Evolutionary conservation across 2,113 vertebrate genomes (phyloP).

Genomic region (Rhizomys pruinosus): DNA sequence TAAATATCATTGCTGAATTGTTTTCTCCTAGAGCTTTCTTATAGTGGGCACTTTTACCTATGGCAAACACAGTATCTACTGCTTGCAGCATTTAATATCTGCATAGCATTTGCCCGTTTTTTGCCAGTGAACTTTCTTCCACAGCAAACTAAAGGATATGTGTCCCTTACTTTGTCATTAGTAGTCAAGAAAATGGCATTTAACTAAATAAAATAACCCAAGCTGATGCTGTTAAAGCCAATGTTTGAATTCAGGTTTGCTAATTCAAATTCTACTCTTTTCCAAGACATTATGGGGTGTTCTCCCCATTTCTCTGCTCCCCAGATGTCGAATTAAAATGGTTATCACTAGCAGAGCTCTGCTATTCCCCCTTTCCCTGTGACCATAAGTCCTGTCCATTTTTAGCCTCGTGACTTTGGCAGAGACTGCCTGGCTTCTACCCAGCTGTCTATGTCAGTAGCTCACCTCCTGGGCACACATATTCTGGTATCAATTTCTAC

Average conservation of each 20-base stretch:
- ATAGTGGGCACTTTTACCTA: background rate
- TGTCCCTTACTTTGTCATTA: background rate
- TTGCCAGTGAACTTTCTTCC: constrained; percentile 9
- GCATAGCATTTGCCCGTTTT: background rate
- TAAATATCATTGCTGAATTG: background rate
- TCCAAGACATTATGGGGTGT: background rate
- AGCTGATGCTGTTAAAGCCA: background rate
- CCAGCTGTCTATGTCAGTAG: background rate
- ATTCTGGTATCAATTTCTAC: constrained; percentile 59
- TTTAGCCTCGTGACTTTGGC: constrained; percentile 24
- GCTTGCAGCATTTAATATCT: background rate
- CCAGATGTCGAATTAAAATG: background rate
- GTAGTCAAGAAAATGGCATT: background rate
- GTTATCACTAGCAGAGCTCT: background rate
- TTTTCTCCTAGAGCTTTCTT: background rate
- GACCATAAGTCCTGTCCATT: background rate
- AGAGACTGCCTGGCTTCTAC: background rate
- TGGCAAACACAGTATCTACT: background rate
- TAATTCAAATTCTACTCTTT: background rate
- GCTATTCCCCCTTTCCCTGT: background rate
- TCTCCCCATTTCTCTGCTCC: background rate
- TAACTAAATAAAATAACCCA: background rate
- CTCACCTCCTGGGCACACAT: constrained; percentile 30
- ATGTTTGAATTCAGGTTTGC: background rate
- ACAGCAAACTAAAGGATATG: background rate